Base-by-base conservation (phyloP, 2,888 invertebrate species). In the Cephus pygmeus region DNA sequence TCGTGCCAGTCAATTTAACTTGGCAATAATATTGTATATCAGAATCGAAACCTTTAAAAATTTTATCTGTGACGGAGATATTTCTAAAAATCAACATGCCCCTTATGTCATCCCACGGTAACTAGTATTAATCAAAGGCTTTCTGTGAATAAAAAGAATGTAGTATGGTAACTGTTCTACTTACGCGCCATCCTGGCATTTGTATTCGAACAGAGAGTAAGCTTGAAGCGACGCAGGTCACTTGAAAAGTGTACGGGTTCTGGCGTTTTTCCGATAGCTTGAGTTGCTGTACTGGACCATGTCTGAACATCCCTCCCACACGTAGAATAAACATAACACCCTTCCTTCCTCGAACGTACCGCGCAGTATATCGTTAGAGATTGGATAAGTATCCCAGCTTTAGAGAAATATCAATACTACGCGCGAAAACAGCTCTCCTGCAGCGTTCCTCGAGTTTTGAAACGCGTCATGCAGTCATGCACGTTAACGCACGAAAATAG, bases 191-290 rank as follows among this genome's bases (percentile, higher is more conserved):
- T 56, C 56, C 56, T 56, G 23, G 56, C 23, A 56, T 56, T 56
- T 56, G 9, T 56, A 56, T 56, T 56, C 56, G 23, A 56, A 56
- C 56, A 1, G 56, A 56, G 23, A 56, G 56, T 56, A 23, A 71
- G n/a, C 71, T 31, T 31, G 34, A 79, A 75, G 69, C 77, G 78
- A 79, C 82, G 83, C 83, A 79, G 83, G 81, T 85, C 87, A 85
- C 81, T 82, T 80, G 83, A 79, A 86, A 87, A 88, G 85, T 86
- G 83, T 82, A 76, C 77, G 77, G 80, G 83, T 85, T 82, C 81
- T 40, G 73, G 75, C 78, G 75, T 56, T 74, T 74, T 74, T 74
- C 74, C 82, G 79, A 76, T 78, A 76, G 79, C 84, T 75, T 76
- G 77, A 80, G 80, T 77, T 82, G 80, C 80, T 69, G 77, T 68